Conservation (phyloP, 1,140 invertebrate genomes). For the Leptinotarsa undecemlineata region DNA sequence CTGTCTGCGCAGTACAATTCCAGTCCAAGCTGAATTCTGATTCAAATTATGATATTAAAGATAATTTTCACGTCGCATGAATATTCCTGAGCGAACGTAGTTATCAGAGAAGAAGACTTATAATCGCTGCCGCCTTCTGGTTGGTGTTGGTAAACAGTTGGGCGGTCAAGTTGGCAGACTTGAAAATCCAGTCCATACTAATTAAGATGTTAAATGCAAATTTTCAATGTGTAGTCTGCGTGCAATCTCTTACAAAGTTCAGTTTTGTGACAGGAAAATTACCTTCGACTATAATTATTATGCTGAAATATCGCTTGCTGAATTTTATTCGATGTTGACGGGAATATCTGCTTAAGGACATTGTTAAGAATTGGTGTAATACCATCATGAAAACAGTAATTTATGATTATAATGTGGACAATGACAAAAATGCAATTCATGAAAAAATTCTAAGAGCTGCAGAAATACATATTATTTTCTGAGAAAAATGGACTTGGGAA, state of each 20-base stretch:
- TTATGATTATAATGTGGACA: too few species aligned
- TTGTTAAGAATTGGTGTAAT: too few species aligned
- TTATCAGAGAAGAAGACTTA: background rate
- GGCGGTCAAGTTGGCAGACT: constrained; percentile 12
- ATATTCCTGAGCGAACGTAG: background rate
- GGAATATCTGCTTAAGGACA: background rate
- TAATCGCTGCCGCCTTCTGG: background rate
- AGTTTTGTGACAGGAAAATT: background rate
- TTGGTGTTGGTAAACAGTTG: constrained; percentile 27
- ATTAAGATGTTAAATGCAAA: constrained; percentile 28
- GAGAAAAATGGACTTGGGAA: too few species aligned
- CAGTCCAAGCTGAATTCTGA: background rate
- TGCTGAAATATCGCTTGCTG: background rate
- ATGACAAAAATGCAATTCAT: too few species aligned
- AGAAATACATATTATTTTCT: too few species aligned
- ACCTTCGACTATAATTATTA: background rate
- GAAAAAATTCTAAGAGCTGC: too few species aligned
- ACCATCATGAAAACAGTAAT: too few species aligned
- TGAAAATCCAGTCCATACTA: constrained; percentile 13
- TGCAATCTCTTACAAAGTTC: constrained; percentile 3
- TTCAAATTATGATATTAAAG: background rate
- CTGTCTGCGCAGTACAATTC: background rate
- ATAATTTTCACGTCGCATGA: constrained; percentile 3
- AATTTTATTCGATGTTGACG: background rate
- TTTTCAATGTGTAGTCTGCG: constrained; percentile 8